Percentiles rank a stretch among this genome's conserved stretches.
These are phyloP conservation scores for Ceraclea dissimilis DNA, from an alignment of 2,888 invertebrate species.

Conservation along the genomic window DNA sequence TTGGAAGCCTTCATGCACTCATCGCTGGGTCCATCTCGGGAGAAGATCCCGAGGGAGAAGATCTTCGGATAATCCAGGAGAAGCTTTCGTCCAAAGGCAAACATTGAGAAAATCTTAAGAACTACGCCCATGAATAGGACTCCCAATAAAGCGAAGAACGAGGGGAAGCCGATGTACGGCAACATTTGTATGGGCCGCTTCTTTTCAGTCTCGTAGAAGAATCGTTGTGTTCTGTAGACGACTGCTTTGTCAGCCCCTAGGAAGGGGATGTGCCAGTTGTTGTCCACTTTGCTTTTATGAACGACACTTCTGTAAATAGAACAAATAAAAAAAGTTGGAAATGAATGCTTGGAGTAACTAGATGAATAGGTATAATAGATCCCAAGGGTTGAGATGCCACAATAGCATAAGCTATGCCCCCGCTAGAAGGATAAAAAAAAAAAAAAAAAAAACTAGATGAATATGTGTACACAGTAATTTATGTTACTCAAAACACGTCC, in stretches of 20 bases:
- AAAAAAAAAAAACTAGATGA: too few relatives aligned
- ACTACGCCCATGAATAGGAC: slow-evolving; percentile 50
- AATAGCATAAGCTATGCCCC: too few relatives aligned
- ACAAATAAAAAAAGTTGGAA: too few relatives aligned
- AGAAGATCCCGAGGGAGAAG: slow-evolving; percentile 49
- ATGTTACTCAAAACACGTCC: too few relatives aligned
- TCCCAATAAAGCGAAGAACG: slow-evolving; percentile 36
- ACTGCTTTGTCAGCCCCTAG: slow-evolving; percentile 78
- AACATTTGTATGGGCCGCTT: slow-evolving; percentile 72
- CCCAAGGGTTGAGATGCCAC: too few relatives aligned
- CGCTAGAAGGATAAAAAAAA: too few relatives aligned
- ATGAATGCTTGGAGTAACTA: too few relatives aligned
- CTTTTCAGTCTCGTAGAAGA: slow-evolving; percentile 58
- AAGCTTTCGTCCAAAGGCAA: slow-evolving; percentile 28
- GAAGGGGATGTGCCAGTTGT: slow-evolving; percentile 67
- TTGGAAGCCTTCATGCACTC: slow-evolving; percentile 50
- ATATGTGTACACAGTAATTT: too few relatives aligned
- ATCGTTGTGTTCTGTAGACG: slow-evolving; percentile 72
- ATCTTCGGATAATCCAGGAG: slow-evolving; percentile 28
- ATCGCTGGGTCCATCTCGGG: slow-evolving; percentile 58
- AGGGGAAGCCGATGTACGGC: slow-evolving; percentile 58
- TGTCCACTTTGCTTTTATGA: slow-evolving; percentile 39
- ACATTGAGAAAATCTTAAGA: slow-evolving; percentile 52
- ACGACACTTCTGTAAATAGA: slow-evolving; percentile 41
- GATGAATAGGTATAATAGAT: too few relatives aligned